A percentile compares a stretch with the other conserved stretches of the same genome.
These are phyloP conservation scores for Coelopa pilipes DNA, from an alignment of 2,888 invertebrate species.

Conservation along the genomic window DNA sequence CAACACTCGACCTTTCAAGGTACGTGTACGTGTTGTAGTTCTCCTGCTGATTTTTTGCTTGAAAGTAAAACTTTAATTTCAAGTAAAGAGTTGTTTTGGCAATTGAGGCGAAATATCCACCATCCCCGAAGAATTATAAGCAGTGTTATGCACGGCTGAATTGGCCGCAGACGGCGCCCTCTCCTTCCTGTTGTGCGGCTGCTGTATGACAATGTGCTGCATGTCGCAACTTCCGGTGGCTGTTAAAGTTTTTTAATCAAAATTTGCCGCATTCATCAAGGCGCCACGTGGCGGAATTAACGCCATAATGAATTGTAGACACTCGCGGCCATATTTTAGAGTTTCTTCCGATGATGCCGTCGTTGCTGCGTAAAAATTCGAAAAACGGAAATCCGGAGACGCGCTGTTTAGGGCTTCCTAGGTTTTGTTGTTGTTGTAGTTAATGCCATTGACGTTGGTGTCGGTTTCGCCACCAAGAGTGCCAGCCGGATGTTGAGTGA, in stretches of 20 bases:
- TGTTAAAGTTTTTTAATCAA: constrained; percentile 45
- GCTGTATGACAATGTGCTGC: constrained; percentile 34
- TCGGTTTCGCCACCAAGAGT: constrained; percentile 32
- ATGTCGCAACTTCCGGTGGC: constrained; percentile 41
- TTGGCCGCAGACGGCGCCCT: no score
- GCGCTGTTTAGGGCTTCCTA: neutral
- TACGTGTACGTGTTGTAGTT: no score
- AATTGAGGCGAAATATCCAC: no score
- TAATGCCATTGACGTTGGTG: constrained; percentile 8
- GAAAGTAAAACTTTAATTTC: no score
- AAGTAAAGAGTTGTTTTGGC: no score
- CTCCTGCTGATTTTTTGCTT: no score
- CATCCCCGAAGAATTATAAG: no score
- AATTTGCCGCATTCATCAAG: constrained; percentile 48
- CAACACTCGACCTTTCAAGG: no score
- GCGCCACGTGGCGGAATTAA: constrained; percentile 52
- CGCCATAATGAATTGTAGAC: constrained; percentile 51
- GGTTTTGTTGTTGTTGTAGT: neutral
- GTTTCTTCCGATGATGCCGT: neutral
- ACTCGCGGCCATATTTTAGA: constrained; percentile 39
- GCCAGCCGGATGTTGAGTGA: constrained; percentile 40
- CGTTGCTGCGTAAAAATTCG: neutral
- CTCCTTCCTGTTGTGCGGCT: no score
- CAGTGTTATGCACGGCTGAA: no score
- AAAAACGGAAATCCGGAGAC: neutral